Conservation (phyloP, 2,797 vertebrate genomes). For the Intellagama lesueurii region DNA sequence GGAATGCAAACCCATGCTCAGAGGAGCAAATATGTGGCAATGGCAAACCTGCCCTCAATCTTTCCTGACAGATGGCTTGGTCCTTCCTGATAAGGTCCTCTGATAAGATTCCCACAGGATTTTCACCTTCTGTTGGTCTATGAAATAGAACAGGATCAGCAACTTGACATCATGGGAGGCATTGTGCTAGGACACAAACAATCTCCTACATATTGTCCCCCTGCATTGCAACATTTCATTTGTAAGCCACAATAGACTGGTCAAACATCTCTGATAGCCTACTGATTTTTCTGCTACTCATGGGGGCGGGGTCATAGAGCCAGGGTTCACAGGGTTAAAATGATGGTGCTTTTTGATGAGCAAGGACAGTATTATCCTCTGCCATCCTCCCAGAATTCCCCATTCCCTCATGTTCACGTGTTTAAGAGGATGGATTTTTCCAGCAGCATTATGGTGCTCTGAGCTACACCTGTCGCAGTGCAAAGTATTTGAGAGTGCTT, state of each 20-base stretch:
- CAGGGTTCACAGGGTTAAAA: too few relatives aligned
- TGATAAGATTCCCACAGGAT: background rate
- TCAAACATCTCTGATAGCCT: background rate
- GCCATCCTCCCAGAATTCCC: too few relatives aligned
- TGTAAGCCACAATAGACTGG: background rate
- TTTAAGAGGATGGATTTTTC: too few relatives aligned
- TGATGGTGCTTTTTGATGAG: too few relatives aligned
- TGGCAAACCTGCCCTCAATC: background rate
- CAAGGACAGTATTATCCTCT: too few relatives aligned
- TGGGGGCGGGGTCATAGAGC: too few relatives aligned
- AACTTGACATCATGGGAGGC: background rate
- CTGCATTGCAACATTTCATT: background rate
- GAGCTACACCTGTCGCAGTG: too few relatives aligned
- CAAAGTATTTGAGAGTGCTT: too few relatives aligned
- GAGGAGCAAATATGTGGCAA: background rate
- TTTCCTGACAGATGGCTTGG: background rate
- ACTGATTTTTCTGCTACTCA: too few relatives aligned
- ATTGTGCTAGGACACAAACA: background rate
- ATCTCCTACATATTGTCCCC: background rate
- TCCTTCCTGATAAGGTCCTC: background rate
- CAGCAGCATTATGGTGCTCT: too few relatives aligned
- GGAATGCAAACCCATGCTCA: background rate
- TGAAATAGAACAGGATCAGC: background rate
- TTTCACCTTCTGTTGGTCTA: background rate
- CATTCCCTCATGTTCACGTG: too few relatives aligned